Evolutionary conservation across 2,113 vertebrate species (phyloP).

Genomic region (Aptenodytes forsteri): DNA sequence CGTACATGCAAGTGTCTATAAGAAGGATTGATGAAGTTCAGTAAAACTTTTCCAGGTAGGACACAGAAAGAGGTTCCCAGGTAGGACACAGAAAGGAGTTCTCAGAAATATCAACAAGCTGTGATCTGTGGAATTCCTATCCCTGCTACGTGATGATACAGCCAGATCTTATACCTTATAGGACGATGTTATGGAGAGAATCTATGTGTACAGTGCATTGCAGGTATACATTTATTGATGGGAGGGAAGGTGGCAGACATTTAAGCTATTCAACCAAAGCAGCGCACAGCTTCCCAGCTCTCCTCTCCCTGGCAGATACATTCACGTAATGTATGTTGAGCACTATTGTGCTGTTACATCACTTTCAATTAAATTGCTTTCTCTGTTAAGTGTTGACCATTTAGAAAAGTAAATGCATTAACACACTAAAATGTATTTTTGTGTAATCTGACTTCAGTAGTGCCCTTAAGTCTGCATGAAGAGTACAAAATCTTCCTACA

Average conservation of each 20-base stretch:
- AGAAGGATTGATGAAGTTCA: not conserved
- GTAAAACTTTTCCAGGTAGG: not conserved
- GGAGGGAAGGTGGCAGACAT: not conserved
- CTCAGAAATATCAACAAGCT: not conserved
- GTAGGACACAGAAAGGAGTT: not conserved
- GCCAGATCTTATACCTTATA: not conserved
- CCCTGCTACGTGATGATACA: not conserved
- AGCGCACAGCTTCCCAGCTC: not conserved
- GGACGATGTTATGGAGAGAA: fast-evolving
- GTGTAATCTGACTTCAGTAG: not conserved
- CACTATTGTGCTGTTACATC: not conserved
- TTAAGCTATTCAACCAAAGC: not conserved
- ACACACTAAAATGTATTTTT: not conserved
- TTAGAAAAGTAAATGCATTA: not conserved
- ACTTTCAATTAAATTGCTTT: not conserved
- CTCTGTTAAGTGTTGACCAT: not conserved
- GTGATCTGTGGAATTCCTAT: not conserved
- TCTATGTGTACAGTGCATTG: not conserved
- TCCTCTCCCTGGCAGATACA: not conserved
- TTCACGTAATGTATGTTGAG: not conserved
- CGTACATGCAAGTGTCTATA: not conserved
- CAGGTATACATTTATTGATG: not conserved
- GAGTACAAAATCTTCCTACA: not conserved
- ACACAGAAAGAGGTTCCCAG: not conserved
- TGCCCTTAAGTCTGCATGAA: not conserved